A percentile compares a stretch with the other conserved stretches of the same genome.
Conservation (phyloP, 2,113 vertebrate genomes). For the Cepphus grylle region DNA sequence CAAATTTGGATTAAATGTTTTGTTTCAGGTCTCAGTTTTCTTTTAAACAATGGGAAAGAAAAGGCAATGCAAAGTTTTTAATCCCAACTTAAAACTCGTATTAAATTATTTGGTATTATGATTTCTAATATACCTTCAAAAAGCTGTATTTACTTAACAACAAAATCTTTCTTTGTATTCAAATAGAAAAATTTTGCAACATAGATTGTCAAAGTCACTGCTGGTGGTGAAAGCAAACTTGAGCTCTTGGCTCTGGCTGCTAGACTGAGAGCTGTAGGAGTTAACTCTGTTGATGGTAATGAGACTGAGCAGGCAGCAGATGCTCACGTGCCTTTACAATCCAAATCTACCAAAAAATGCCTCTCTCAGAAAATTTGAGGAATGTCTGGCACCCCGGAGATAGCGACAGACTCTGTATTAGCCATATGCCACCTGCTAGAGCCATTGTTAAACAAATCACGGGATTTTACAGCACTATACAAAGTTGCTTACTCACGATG, state of each 20-base stretch:
- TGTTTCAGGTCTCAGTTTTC: neutral
- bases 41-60: neutral
- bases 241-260: slow-evolving; percentile 14
- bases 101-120: neutral
- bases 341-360: slow-evolving; percentile 72
- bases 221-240: neutral
- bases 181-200: neutral
- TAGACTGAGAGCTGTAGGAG: slow-evolving; percentile 61
- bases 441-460: slow-evolving; percentile 75
- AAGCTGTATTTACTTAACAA: neutral
- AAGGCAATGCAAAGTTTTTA: neutral
- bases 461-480: slow-evolving; percentile 73
- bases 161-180: neutral
- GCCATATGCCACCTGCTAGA: slow-evolving; percentile 88
- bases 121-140: neutral
- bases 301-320: slow-evolving; percentile 87
- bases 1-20: neutral
- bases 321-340: slow-evolving; percentile 97
- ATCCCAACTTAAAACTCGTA: neutral
- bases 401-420: slow-evolving; percentile 53
- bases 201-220: neutral
- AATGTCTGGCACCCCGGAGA: slow-evolving; percentile 78
- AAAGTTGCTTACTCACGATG: slow-evolving; percentile 72
- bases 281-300: slow-evolving; percentile 86
- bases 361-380: slow-evolving; percentile 70